These are phyloP conservation scores for Drosophila busckii DNA, from an alignment of 1,140 invertebrate species.

Conservation along the genomic window DNA sequence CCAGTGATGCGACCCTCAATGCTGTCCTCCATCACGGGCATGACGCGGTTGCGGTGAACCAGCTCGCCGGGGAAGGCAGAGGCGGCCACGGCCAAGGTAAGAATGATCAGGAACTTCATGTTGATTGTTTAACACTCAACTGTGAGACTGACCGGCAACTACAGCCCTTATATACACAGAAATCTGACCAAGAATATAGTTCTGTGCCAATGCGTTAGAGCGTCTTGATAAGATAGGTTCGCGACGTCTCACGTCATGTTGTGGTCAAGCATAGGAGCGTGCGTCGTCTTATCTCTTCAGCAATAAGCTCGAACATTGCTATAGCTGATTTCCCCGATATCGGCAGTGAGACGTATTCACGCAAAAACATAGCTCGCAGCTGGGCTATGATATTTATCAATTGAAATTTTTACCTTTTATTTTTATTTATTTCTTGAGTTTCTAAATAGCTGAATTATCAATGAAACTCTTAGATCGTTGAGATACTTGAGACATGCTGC, in stretches of 20 bases:
- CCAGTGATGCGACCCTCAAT: constrained; percentile 71
- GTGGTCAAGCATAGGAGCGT: not conserved
- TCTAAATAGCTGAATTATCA: too few relatives aligned
- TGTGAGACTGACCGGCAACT: constrained; percentile 5
- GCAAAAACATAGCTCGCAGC: too few relatives aligned
- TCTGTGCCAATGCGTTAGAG: not conserved
- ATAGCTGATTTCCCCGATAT: not conserved
- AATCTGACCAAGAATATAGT: not conserved
- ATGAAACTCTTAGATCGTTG: too few relatives aligned
- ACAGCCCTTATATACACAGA: constrained; percentile 39
- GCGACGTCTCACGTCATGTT: constrained; percentile 15
- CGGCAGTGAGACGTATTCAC: too few relatives aligned
- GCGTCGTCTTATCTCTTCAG: constrained; percentile 11
- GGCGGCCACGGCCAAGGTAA: constrained; percentile 56
- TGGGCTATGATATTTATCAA: too few relatives aligned
- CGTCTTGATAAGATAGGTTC: constrained; percentile 21
- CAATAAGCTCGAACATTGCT: too few relatives aligned
- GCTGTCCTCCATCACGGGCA: constrained; percentile 44
- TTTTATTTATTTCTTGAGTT: too few relatives aligned
- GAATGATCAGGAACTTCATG: constrained; percentile 71
- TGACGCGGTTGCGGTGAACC: constrained; percentile 24
- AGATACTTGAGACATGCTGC: too few relatives aligned
- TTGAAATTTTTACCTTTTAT: too few relatives aligned
- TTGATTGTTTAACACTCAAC: constrained; percentile 55
- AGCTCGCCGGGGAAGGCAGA: constrained; percentile 46